Percentiles rank a stretch among this genome's conserved stretches.
These are phyloP conservation scores for Eulemur mongoz DNA, from an alignment of 2,797 vertebrate species.

Conservation along the genomic window DNA sequence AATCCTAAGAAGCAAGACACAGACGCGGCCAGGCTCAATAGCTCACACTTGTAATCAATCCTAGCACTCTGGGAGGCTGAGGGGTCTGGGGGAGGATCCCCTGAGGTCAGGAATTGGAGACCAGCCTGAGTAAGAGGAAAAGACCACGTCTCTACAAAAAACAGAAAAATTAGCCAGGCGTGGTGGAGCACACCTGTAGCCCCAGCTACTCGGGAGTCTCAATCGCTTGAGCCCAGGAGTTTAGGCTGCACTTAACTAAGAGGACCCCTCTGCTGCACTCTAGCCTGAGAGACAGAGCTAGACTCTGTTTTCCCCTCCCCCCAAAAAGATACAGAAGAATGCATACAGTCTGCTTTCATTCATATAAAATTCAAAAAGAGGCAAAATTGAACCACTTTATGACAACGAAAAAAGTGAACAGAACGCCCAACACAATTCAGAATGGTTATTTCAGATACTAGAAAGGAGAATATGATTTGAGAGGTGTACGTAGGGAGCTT, in stretches of 20 bases:
- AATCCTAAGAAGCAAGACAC: background rate
- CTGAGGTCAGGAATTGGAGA: background rate
- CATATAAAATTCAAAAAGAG: background rate
- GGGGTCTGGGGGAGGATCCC: background rate
- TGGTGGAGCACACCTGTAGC: too few species aligned
- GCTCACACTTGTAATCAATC: background rate
- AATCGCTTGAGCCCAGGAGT: too few species aligned
- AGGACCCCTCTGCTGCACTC: background rate
- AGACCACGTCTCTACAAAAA: too few species aligned
- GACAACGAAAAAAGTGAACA: background rate
- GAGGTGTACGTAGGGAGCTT: background rate
- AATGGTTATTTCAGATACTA: background rate
- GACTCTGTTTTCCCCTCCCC: rapidly evolving
- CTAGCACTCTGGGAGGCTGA: background rate
- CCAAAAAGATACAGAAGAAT: background rate
- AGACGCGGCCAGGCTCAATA: background rate
- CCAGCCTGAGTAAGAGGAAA: too few species aligned
- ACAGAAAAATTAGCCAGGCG: too few species aligned
- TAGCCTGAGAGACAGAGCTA: background rate
- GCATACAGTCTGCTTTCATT: background rate
- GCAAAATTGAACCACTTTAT: background rate
- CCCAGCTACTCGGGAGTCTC: too few species aligned
- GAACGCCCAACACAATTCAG: background rate
- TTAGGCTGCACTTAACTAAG: background rate
- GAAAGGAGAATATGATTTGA: background rate